phyloP scores from a whole-genome alignment of 2,888 invertebrate genomes.

The Cantharis flavilabris region DNA sequence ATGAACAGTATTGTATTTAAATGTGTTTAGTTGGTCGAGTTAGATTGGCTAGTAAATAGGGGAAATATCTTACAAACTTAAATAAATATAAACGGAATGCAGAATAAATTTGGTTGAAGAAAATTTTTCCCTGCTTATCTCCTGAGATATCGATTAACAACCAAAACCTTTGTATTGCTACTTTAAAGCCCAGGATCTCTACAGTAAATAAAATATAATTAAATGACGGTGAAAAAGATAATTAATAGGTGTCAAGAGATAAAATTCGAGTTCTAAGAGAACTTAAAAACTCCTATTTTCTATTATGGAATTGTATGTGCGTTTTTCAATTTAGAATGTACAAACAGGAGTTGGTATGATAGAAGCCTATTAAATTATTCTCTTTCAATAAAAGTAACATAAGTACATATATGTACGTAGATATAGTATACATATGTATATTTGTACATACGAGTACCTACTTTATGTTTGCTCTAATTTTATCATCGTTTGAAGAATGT shows the following conservation, averaged over 20 bases:
- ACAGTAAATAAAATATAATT: too few species aligned
- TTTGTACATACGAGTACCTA: neutral
- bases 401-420: neutral
- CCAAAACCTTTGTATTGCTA: too few species aligned
- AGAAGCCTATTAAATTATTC: neutral
- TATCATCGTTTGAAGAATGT: neutral
- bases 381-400: neutral
- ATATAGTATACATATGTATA: too few species aligned
- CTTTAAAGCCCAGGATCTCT: too few species aligned
- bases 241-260: neutral
- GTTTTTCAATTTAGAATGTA: neutral
- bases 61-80: too few species aligned
- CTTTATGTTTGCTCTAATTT: neutral
- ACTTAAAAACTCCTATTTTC: neutral
- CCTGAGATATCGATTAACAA: too few species aligned
- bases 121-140: too few species aligned
- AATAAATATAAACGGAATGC: too few species aligned
- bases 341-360: neutral
- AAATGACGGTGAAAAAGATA: neutral
- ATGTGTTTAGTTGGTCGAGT: too few species aligned
- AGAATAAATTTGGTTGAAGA: too few species aligned
- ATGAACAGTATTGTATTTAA: too few species aligned
- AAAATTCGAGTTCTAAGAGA: neutral
- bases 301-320: neutral
- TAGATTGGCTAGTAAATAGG: too few species aligned